Base-by-base conservation (phyloP, 2,113 vertebrate genomes). In the Atractosteus spatula region DNA sequence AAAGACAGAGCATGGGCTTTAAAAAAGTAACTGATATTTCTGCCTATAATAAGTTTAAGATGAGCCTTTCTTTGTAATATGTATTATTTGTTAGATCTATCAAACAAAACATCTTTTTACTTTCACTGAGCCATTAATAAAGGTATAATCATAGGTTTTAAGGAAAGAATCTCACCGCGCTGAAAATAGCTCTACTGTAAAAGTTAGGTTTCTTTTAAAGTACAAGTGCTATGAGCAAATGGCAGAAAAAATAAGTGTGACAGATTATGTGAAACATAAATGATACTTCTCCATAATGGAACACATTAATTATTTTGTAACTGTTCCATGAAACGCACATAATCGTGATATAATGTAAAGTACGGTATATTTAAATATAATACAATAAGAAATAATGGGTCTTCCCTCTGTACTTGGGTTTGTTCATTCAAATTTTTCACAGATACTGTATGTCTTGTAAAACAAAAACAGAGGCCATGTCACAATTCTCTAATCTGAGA, bases 1-100 rank as follows among this genome's bases (percentile, higher is more conserved):
- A 90, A 90, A 89, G 86, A 82, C 83, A 77, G 55, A 74, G 83
- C 81, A 77, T 65, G 85, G 75, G 80, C 77, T 84, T 86, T 83
- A 16, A 71, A 76, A 79, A 82, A 87, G 78, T 75, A 71, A 83
- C 83, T 85, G 85, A 89, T 87, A 89, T 86, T 93, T 94, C 84
- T 87, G 77, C 71, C 79, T 74, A 84, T 93, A 94, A 92, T 92
- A 87, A 86, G 82, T 94, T 94, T 89, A 93, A 94, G 89, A 94
- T 93, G 91, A 89, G 74, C 73, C 54, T 41, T 70, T 86, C 81
- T 86, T 86, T 84, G 82, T 91, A 90, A 89, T 89, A 92, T 84
- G 78, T 51, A 72, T 74, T 84, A 80, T 86, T 87, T 89, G 78
- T 74, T 83, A 75, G 75, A 86, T 86, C 78, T 66, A 86, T 80